phyloP scores from a whole-genome alignment of 2,113 vertebrate genomes.

The Alces alces region DNA sequence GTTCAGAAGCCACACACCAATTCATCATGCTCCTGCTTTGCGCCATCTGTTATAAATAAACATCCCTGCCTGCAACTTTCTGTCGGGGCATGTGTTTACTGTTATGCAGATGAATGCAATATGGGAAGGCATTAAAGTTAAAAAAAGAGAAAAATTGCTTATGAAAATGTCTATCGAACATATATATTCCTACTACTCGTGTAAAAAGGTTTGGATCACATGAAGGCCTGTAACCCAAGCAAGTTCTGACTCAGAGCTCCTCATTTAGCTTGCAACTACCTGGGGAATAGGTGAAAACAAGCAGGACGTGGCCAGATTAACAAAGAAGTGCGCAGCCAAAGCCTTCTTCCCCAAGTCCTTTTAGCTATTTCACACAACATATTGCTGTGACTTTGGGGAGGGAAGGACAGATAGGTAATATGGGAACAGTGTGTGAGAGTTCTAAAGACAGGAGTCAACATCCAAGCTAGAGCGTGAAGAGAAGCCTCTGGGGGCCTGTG shows the following conservation, averaged over 20 bases:
- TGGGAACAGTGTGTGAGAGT: neutral
- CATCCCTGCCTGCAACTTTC: constrained; percentile 80
- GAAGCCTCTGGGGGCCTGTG: neutral
- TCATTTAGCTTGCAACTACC: neutral
- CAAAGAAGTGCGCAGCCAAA: neutral
- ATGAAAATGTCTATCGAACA: constrained; percentile 70
- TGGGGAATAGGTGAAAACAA: neutral
- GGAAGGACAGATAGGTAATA: constrained; percentile 1
- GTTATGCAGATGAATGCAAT: constrained; percentile 84
- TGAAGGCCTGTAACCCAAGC: neutral
- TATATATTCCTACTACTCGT: constrained; percentile 57
- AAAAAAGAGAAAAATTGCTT: constrained; percentile 74
- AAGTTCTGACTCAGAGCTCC: constrained; percentile 3
- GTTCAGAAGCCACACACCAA: constrained; percentile 77
- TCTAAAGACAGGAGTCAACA: neutral
- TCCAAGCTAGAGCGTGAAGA: neutral
- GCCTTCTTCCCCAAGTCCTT: neutral
- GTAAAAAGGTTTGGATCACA: constrained; percentile 48
- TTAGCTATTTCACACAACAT: constrained; percentile 16
- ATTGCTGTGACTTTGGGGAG: constrained; percentile 2
- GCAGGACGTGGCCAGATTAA: neutral
- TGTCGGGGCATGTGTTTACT: constrained; percentile 79
- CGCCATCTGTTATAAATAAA: constrained; percentile 82
- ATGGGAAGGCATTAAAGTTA: constrained; percentile 74
- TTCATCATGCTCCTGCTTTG: constrained; percentile 78